These are phyloP conservation scores for Asobara japonica DNA, from an alignment of 1,140 invertebrate species.

Conservation along the genomic window DNA sequence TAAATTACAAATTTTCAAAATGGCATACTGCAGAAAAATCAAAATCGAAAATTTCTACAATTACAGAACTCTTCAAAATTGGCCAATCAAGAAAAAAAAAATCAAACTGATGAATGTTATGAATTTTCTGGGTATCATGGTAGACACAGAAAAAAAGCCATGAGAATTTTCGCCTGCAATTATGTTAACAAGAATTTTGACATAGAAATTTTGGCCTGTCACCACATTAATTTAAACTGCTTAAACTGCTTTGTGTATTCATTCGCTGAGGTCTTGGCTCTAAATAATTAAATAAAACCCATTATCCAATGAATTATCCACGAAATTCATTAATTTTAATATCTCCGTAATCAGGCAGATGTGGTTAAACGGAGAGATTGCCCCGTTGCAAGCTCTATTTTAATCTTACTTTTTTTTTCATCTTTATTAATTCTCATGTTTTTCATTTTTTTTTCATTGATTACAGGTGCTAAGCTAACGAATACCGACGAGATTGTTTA, in stretches of 20 bases:
- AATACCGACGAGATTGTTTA: conserved; percentile 40
- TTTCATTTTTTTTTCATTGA: conserved; percentile 26
- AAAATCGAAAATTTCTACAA: no score
- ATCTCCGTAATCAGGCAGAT: conserved; percentile 24
- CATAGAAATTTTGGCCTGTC: no score
- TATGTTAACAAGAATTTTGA: no score
- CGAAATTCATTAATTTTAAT: conserved; percentile 30
- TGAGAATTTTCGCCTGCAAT: no score
- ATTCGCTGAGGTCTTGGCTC: conserved; percentile 48
- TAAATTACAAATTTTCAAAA: no score
- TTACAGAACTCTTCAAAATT: no score
- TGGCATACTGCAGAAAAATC: no score
- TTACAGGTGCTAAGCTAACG: conserved; percentile 42
- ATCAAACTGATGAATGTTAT: no score
- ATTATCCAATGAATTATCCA: conserved; percentile 32
- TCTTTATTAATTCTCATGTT: conserved; percentile 21
- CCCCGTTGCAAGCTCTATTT: conserved; percentile 36
- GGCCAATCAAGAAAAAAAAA: no score
- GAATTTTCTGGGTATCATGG: no score
- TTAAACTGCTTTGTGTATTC: conserved; percentile 23
- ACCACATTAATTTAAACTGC: neutral
- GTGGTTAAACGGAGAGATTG: conserved; percentile 36
- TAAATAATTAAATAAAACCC: conserved; percentile 28
- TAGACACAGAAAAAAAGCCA: no score
- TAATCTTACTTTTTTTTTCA: conserved; percentile 9